phyloP scores from a whole-genome alignment of 2,113 vertebrate genomes.

The Mesocricetus auratus region DNA sequence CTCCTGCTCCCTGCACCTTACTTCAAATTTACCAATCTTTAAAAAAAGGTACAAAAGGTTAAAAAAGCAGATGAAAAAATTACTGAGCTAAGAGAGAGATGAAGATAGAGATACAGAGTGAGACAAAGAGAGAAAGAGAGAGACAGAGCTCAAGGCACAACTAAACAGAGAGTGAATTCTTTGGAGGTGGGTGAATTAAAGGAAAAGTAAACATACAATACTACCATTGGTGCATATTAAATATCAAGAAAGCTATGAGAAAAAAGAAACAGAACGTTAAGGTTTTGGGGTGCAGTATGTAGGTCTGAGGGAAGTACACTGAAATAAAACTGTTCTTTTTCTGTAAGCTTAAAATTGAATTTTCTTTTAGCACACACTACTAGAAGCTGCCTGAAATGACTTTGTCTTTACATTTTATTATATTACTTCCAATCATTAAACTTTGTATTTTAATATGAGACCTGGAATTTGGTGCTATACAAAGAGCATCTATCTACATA shows the following conservation, averaged over 20 bases:
- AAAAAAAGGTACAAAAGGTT: background rate
- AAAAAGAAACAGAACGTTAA: background rate
- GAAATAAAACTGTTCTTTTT: constrained; percentile 25
- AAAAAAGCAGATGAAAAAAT: background rate
- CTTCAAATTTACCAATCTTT: background rate
- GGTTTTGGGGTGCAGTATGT: background rate
- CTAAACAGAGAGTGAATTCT: background rate
- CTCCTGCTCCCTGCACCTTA: too few relatives aligned
- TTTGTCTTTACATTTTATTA: constrained; percentile 13
- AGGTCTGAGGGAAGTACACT: background rate
- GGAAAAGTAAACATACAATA: background rate
- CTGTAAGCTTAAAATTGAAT: background rate
- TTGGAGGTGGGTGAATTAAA: background rate
- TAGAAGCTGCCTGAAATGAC: constrained; percentile 5
- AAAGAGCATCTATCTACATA: constrained; percentile 44
- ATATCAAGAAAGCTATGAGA: background rate
- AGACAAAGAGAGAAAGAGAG: background rate
- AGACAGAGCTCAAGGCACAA: background rate
- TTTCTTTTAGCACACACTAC: background rate
- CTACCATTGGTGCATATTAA: background rate
- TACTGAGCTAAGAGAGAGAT: background rate
- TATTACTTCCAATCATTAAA: constrained; percentile 16
- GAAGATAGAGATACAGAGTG: too few relatives aligned
- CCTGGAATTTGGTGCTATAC: constrained; percentile 51
- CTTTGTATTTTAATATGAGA: constrained; percentile 65